A percentile compares a stretch with the other conserved stretches of the same genome.
Conservation (phyloP, 2,888 invertebrate genomes). For the Eilema depressum region DNA sequence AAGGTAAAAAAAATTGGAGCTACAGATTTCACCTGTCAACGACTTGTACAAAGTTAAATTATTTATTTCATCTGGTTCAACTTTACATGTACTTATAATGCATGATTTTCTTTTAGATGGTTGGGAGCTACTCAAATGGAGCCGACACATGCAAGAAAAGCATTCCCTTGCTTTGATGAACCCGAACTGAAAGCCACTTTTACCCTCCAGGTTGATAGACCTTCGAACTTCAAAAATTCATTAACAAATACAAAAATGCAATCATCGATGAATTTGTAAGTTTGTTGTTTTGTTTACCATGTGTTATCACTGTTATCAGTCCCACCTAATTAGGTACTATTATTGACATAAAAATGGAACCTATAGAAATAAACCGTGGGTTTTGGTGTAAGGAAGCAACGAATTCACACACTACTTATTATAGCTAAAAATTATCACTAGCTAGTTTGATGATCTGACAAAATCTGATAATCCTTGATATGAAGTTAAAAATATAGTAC, state of each 20-base stretch:
- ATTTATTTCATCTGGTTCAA: too few species aligned
- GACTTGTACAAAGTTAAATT: too few species aligned
- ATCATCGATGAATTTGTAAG: constrained; percentile 65
- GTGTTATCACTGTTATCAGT: neutral
- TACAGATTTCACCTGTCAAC: too few species aligned
- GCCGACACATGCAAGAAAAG: constrained; percentile 90
- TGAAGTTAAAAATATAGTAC: too few species aligned
- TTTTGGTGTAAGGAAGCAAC: too few species aligned
- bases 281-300: constrained; percentile 11
- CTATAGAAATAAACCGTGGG: too few species aligned
- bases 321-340: neutral
- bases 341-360: too few species aligned
- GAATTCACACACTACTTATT: too few species aligned
- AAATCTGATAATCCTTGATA: neutral
- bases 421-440: too few species aligned
- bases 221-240: constrained; percentile 64
- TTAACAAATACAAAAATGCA: constrained; percentile 73
- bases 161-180: constrained; percentile 93
- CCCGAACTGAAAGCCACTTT: constrained; percentile 83
- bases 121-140: constrained; percentile 91
- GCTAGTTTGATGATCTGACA: too few species aligned
- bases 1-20: too few species aligned
- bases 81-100: neutral
- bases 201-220: constrained; percentile 75
- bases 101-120: constrained; percentile 77